A percentile compares a stretch with the other conserved stretches of the same genome.
These are phyloP conservation scores for Formica aserva DNA, from an alignment of 2,888 invertebrate genomes.

Conservation along the genomic window DNA sequence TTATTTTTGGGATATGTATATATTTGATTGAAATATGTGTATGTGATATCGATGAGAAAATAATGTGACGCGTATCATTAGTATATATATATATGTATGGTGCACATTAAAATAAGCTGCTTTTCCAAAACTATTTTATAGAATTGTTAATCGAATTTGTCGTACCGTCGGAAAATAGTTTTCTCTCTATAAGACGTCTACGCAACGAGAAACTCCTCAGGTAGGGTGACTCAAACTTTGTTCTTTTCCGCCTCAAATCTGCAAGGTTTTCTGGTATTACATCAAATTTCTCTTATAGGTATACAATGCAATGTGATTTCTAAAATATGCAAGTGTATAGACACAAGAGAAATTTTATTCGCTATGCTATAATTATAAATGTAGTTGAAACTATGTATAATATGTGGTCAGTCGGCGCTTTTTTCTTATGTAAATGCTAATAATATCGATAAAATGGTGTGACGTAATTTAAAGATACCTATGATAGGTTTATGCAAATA, in stretches of 20 bases:
- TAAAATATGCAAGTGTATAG: conserved; percentile 18
- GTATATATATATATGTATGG: conserved; percentile 51
- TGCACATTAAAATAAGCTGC: conserved; percentile 67
- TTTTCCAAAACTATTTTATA: conserved; percentile 60
- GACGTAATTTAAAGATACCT: conserved; percentile 5
- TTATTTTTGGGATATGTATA: conserved; percentile 75
- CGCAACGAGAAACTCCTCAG: conserved; percentile 82
- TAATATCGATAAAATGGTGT: conserved; percentile 19
- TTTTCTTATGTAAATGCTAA: conserved; percentile 15
- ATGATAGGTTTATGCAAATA: conserved; percentile 5
- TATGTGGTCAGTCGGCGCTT: not conserved
- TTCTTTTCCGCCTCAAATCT: conserved; percentile 84
- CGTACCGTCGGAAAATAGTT: conserved; percentile 83
- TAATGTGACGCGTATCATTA: conserved; percentile 58
- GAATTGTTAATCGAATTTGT: conserved; percentile 72
- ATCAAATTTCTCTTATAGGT: conserved; percentile 48
- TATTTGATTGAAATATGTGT: conserved; percentile 41
- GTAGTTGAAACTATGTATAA: not conserved
- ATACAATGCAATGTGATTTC: conserved; percentile 21
- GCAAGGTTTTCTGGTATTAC: conserved; percentile 74
- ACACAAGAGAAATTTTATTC: conserved; percentile 12
- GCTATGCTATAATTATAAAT: conserved; percentile 10
- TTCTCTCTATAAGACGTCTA: conserved; percentile 82
- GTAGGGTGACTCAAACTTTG: conserved; percentile 83
- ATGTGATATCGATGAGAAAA: conserved; percentile 35